A percentile compares a stretch with the other conserved stretches of the same genome.
Conservation (phyloP, 1,140 invertebrate genomes). For the Samia ricini region DNA sequence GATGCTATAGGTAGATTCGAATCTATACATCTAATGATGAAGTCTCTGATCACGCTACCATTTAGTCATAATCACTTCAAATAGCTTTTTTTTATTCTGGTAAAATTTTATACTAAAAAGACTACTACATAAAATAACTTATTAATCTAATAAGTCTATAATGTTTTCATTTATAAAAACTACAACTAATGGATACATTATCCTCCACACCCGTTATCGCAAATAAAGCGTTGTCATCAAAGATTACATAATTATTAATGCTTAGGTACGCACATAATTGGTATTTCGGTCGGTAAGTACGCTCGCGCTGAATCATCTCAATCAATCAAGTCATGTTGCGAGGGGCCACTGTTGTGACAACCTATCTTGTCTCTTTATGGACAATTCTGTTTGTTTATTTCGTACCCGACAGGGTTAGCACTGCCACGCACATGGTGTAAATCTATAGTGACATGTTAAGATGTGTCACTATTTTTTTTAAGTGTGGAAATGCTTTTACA, state of each 20-base stretch:
- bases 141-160: background rate
- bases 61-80: too few species aligned
- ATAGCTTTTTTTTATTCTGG: too few species aligned
- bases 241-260: slow-evolving; percentile 27
- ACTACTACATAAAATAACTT: too few species aligned
- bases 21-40: too few species aligned
- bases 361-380: background rate
- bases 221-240: slow-evolving; percentile 16
- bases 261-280: slow-evolving; percentile 32
- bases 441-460: too few species aligned
- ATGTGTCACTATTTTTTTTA: too few species aligned
- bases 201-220: background rate
- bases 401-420: too few species aligned
- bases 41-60: too few species aligned
- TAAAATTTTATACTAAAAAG: too few species aligned
- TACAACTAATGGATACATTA: background rate
- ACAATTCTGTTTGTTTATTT: background rate
- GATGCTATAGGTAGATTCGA: too few species aligned
- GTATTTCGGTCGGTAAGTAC: slow-evolving; percentile 30
- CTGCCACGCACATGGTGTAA: too few species aligned
- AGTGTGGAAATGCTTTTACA: too few species aligned
- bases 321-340: slow-evolving; percentile 39
- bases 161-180: background rate
- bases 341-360: slow-evolving; percentile 18
- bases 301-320: slow-evolving; percentile 39